Evolutionary conservation across 1,140 invertebrate species (phyloP).

Genomic region (Zeugodacus cucurbitae): DNA sequence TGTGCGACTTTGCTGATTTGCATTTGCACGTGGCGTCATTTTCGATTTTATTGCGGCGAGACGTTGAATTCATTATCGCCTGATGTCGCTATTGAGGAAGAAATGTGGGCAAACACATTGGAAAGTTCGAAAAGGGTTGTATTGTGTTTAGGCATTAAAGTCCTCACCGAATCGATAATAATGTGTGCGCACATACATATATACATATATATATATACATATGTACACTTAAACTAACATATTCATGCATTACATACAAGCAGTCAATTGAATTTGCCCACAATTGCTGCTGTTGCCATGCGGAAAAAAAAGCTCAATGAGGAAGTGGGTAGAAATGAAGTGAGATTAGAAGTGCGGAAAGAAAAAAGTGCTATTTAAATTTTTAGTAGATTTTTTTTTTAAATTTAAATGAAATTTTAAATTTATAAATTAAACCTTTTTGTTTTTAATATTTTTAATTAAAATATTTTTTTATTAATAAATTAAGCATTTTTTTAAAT

Average conservation of each 20-base stretch:
- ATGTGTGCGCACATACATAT: not conserved
- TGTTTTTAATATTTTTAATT: too few relatives aligned
- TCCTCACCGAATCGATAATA: not conserved
- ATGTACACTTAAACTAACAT: not conserved
- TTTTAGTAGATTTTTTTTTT: not conserved
- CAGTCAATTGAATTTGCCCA: not conserved
- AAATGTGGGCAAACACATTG: not conserved
- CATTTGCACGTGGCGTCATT: constrained; percentile 18
- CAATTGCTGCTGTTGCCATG: not conserved
- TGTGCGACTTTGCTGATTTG: not conserved
- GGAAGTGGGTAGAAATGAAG: not conserved
- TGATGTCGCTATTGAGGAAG: not conserved
- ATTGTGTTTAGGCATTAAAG: not conserved
- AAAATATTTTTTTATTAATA: not conserved
- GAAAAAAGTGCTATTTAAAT: not conserved
- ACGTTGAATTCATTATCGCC: constrained; percentile 31
- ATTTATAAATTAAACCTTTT: not conserved
- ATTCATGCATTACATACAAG: not conserved
- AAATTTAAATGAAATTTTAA: not conserved
- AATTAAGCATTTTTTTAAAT: too few relatives aligned
- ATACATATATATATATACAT: not conserved
- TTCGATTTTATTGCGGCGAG: constrained; percentile 36
- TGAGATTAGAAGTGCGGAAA: not conserved
- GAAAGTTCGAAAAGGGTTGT: not conserved
- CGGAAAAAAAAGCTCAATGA: not conserved